Percentiles rank a stretch among this genome's conserved stretches.
phyloP scores from a whole-genome alignment of 2,797 vertebrate species.

The Syngnathus rostellatus region DNA sequence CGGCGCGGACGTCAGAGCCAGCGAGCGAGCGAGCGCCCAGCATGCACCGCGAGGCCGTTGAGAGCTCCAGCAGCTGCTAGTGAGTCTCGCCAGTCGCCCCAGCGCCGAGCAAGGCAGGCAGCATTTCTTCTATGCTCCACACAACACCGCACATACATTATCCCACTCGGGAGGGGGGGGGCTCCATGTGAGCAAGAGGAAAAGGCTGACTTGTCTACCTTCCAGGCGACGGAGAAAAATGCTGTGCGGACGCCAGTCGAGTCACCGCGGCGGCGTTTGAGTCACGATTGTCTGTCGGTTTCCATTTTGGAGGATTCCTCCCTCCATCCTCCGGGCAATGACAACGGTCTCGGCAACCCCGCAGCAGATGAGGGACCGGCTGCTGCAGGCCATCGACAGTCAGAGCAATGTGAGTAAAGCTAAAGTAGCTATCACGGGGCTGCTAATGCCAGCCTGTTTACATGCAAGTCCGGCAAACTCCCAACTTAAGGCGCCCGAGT shows the following conservation, averaged over 20 bases:
- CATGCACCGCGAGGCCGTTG: slow-evolving; percentile 65
- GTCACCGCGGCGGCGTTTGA: slow-evolving; percentile 60
- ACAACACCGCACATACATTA: slow-evolving; percentile 8
- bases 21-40: slow-evolving; percentile 37
- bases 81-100: slow-evolving; percentile 43
- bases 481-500: neutral
- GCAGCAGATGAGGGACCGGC: slow-evolving; percentile 99
- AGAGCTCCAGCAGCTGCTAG: slow-evolving; percentile 61
- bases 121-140: slow-evolving; percentile 34
- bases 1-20: slow-evolving; percentile 49
- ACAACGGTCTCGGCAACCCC: slow-evolving; percentile 95
- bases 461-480: slow-evolving; percentile 24
- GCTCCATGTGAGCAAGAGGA: slow-evolving; percentile 53
- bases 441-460: slow-evolving; percentile 40
- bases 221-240: slow-evolving; percentile 57
- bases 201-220: slow-evolving; percentile 34
- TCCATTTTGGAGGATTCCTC: slow-evolving; percentile 76
- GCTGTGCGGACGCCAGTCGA: slow-evolving; percentile 54
- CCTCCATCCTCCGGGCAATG: slow-evolving; percentile 86
- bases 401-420: slow-evolving; percentile 89
- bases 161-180: slow-evolving; percentile 7
- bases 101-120: slow-evolving; percentile 54
- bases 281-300: slow-evolving; percentile 49
- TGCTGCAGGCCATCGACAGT: slow-evolving; percentile 97
- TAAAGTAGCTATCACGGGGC: slow-evolving; percentile 27